These are phyloP conservation scores for Paralvinella palmiformis DNA, from an alignment of 1,140 invertebrate genomes.

Conservation along the genomic window DNA sequence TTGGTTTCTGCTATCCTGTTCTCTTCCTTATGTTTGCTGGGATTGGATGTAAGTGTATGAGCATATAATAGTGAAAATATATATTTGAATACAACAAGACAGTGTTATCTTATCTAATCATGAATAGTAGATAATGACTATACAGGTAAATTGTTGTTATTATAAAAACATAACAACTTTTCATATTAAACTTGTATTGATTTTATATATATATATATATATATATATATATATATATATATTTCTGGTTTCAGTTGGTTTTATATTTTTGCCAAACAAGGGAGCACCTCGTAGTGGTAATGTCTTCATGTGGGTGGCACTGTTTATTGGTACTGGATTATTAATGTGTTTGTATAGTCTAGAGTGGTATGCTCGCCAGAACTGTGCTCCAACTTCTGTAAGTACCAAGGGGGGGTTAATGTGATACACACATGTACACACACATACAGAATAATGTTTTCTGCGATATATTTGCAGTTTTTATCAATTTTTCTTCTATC, in stretches of 20 bases:
- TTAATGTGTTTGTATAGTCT: slow-evolving; percentile 72
- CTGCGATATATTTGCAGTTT: too few species aligned
- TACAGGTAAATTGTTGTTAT: too few species aligned
- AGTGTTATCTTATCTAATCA: too few species aligned
- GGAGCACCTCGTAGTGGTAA: slow-evolving; percentile 54
- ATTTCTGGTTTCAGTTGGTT: slow-evolving; percentile 46
- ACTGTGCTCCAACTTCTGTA: slow-evolving; percentile 59
- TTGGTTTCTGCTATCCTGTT: slow-evolving; percentile 81
- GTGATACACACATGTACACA: too few species aligned
- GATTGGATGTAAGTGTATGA: slow-evolving; percentile 47
- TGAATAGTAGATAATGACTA: too few species aligned
- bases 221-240: background rate
- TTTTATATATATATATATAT: background rate
- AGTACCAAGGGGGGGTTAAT: too few species aligned
- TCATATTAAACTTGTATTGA: too few species aligned
- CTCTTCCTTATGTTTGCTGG: slow-evolving; percentile 60
- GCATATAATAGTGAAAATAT: too few species aligned
- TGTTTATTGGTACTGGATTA: slow-evolving; percentile 71
- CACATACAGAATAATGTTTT: too few species aligned
- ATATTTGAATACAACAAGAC: too few species aligned
- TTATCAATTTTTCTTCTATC: too few species aligned
- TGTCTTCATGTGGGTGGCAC: slow-evolving; percentile 70
- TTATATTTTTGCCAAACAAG: slow-evolving; percentile 54
- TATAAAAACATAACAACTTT: too few species aligned
- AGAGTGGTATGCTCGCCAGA: slow-evolving; percentile 76